A percentile compares a stretch with the other conserved stretches of the same genome.
Evolutionary conservation across 2,888 invertebrate species (phyloP).

Genomic region (Coremacera marginata): DNA sequence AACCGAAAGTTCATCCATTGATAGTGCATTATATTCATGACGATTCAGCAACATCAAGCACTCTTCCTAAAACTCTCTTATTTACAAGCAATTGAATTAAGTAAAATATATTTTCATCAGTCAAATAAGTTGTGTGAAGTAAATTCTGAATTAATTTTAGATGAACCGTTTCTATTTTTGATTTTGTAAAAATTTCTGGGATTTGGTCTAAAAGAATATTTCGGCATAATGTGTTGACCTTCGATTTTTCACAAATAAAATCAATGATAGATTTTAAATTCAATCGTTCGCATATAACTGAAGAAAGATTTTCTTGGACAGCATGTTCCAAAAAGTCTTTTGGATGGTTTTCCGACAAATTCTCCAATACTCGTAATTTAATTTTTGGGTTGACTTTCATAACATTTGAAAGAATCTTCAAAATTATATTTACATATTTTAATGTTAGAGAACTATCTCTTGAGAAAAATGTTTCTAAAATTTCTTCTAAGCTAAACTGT

Average conservation of each 20-base stretch:
- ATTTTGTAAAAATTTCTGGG: slow-evolving; percentile 58
- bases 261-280: slow-evolving; percentile 56
- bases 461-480: slow-evolving; percentile 61
- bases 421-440: slow-evolving; percentile 53
- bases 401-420: slow-evolving; percentile 60
- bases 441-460: slow-evolving; percentile 47
- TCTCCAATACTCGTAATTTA: slow-evolving; percentile 63
- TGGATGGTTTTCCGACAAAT: slow-evolving; percentile 66
- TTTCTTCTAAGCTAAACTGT: slow-evolving; percentile 56
- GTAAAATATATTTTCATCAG: slow-evolving; percentile 60
- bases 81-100: slow-evolving; percentile 58
- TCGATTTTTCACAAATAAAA: slow-evolving; percentile 60
- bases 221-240: slow-evolving; percentile 62
- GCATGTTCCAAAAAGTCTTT: slow-evolving; percentile 68
- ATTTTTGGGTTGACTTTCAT: slow-evolving; percentile 63
- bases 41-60: too few relatives aligned
- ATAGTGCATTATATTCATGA: too few relatives aligned
- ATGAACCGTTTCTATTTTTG: slow-evolving; percentile 58
- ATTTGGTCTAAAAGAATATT: slow-evolving; percentile 59
- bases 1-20: too few relatives aligned
- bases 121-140: slow-evolving; percentile 54
- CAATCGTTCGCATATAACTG: slow-evolving; percentile 68
- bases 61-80: slow-evolving; percentile 42
- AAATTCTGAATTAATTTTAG: slow-evolving; percentile 56
- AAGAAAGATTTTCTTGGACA: slow-evolving; percentile 66